Evolutionary conservation across 2,797 vertebrate species (phyloP), one percentile per base, ranked within the genome.

Genomic region (Hoplostethus mediterraneus): DNA sequence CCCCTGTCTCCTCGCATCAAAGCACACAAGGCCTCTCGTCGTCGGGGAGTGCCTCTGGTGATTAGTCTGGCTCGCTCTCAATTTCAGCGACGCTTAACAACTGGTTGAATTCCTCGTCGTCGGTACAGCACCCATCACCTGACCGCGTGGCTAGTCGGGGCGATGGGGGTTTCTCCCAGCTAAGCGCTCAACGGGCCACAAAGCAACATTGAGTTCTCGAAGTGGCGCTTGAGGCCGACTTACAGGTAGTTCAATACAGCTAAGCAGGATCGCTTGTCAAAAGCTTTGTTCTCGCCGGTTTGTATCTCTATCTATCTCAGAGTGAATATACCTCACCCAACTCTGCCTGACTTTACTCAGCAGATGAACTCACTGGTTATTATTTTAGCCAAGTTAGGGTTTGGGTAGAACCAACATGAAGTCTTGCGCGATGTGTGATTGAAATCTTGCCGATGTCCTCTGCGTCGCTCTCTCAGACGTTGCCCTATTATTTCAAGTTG

Each of bases 1-100:
- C 52, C 40, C 54, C 79, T 78, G 91, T 88, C 90, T 75, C 69
- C 85, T 86, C 14, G 68, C 80, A 88, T 91, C 80, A 89, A 52
- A 83, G 82, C 79, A 40, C 70, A 71, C 88, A 66, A 47, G n/a
- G 71, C 76, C 76, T 75, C 76, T 75, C 61, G 73, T 87, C 81
- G 83, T 80, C 86, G 60, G 48, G 60, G 48, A 5, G 71, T 62
- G 88, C 85, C 88, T 62, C 76, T 11, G 40, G 73, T 82, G 84
- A 88, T 90, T 90, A 87, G 72, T 68, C 60, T 12, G 53, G 54
- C 75, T 60, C 54, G 17, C 81, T 81, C 76, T 21, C 21, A 54
- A 8, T 80, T 87, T 73, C 71, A 65, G 68, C 44, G 8, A 28
- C 30, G 51, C 66, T 57, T 60, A 67, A 67, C 71, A 70, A 63